phyloP scores from a whole-genome alignment of 2,113 vertebrate genomes.

The Rhinoderma darwinii region DNA sequence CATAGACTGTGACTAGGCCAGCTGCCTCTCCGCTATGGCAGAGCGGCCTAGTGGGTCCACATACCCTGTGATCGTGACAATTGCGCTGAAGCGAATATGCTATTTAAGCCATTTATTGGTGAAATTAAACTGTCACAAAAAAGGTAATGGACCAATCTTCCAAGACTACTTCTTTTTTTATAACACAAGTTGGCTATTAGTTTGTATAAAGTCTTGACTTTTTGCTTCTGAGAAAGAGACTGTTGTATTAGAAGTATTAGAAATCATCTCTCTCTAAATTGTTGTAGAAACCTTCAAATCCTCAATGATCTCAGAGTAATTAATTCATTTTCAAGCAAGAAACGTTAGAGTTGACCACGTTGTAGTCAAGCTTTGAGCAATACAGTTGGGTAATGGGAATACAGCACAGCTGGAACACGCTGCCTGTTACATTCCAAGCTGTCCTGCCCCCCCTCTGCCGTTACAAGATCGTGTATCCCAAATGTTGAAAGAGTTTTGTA shows the following conservation, averaged over 20 bases:
- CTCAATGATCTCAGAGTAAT: constrained; percentile 15
- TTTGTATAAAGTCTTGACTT: not conserved
- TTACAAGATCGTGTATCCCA: constrained; percentile 67
- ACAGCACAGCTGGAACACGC: constrained; percentile 62
- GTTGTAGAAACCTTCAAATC: not conserved
- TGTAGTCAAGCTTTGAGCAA: constrained; percentile 23
- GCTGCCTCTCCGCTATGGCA: too few species aligned
- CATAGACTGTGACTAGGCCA: too few species aligned
- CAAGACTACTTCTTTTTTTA: not conserved
- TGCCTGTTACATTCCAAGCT: constrained; percentile 63
- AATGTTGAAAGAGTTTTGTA: constrained; percentile 72
- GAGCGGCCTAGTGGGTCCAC: too few species aligned
- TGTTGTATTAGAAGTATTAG: not conserved
- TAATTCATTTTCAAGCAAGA: not conserved
- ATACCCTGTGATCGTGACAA: too few species aligned
- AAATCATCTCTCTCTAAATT: not conserved
- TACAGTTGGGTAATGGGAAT: constrained; percentile 51
- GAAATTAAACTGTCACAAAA: not conserved
- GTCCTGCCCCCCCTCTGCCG: constrained; percentile 67
- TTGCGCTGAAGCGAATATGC: too few species aligned
- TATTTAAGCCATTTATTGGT: too few species aligned
- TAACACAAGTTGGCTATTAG: not conserved
- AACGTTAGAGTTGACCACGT: constrained; percentile 27
- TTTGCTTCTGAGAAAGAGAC: not conserved
- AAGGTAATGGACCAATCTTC: not conserved